Conservation (phyloP, 2,888 invertebrate species). For the Creontiades dilutus region DNA sequence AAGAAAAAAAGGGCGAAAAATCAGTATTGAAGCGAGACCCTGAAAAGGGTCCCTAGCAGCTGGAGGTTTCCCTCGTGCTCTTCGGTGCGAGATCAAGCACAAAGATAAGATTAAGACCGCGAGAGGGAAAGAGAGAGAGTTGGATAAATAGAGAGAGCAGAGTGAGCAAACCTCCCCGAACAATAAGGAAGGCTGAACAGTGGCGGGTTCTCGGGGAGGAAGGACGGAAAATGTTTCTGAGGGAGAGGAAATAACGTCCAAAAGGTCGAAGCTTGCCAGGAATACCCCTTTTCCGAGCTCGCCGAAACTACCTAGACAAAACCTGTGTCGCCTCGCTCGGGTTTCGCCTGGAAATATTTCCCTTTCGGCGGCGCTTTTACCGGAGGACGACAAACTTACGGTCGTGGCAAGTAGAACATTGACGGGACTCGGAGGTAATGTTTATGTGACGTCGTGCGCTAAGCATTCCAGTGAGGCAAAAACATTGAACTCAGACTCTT, state of each 20-base stretch:
- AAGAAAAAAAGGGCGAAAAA: conserved; percentile 15
- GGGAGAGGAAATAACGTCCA: conserved; percentile 31
- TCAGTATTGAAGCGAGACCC: neutral
- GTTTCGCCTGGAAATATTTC: neutral
- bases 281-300: neutral
- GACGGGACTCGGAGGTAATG: no score
- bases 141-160: conserved; percentile 8
- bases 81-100: conserved; percentile 35
- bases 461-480: no score
- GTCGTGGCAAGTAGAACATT: no score
- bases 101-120: conserved; percentile 36
- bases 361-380: neutral
- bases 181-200: conserved; percentile 16
- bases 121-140: neutral
- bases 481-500: no score
- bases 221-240: conserved; percentile 21
- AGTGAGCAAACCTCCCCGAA: conserved; percentile 39
- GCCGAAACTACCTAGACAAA: neutral
- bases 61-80: conserved; percentile 23
- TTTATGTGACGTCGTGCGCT: no score
- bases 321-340: conserved; percentile 4
- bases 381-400: no score
- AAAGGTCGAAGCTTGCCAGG: neutral
- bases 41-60: conserved; percentile 4
- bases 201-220: neutral